A percentile compares a stretch with the other conserved stretches of the same genome.
phyloP scores from a whole-genome alignment of 2,113 vertebrate genomes.

The Dipodomys merriami region DNA sequence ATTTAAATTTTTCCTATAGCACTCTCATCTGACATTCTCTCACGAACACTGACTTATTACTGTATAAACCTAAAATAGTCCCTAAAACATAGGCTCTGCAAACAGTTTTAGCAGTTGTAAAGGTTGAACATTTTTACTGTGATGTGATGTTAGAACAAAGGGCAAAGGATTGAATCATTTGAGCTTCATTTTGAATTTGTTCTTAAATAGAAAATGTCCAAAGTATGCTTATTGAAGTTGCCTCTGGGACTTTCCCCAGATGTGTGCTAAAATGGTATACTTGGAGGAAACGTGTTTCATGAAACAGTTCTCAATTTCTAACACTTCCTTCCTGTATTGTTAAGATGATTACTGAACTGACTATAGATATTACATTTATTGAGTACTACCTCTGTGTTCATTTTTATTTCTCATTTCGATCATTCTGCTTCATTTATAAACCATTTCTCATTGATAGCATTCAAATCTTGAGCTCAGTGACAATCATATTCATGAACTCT shows the following conservation, averaged over 20 bases:
- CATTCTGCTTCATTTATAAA: neutral
- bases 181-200: neutral
- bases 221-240: neutral
- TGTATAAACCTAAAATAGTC: neutral
- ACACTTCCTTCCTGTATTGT: neutral
- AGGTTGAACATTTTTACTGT: neutral
- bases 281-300: neutral
- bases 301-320: neutral
- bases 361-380: neutral
- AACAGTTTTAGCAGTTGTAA: neutral
- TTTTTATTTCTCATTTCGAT: constrained; percentile 11
- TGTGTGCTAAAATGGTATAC: neutral
- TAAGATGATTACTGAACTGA: neutral
- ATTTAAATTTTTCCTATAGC: neutral
- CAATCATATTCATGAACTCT: constrained; percentile 50
- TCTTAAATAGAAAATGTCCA: neutral
- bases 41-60: neutral
- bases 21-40: neutral
- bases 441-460: neutral
- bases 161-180: constrained; percentile 20
- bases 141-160: neutral
- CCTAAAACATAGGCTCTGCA: neutral
- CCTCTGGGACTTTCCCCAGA: neutral
- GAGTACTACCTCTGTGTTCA: neutral
- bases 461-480: constrained; percentile 2